phyloP scores from a whole-genome alignment of 2,797 vertebrate species.

The Garrulus glandarius region DNA sequence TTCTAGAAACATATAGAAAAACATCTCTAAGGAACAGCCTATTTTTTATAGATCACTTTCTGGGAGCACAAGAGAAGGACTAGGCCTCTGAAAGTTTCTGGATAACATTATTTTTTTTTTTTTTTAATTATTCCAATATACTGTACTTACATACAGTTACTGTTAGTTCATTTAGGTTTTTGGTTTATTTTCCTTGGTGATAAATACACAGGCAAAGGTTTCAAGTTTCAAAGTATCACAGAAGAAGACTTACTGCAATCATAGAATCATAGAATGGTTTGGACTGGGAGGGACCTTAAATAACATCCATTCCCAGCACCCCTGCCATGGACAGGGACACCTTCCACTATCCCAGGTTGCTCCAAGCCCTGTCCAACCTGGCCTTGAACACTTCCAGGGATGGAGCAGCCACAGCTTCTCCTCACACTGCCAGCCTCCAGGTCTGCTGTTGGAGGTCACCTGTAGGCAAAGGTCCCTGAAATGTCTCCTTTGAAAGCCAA shows the following conservation, averaged over 20 bases:
- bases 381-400: not conserved
- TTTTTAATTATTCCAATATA: not conserved
- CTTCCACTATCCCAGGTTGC: not conserved
- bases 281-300: not conserved
- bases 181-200: not conserved
- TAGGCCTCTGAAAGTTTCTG: not conserved
- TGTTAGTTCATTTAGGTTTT: not conserved
- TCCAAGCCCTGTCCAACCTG: not conserved
- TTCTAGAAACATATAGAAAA: not conserved
- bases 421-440: not conserved
- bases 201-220: not conserved
- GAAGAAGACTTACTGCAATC: not conserved
- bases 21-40: not conserved
- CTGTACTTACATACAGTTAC: not conserved
- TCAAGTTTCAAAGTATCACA: not conserved
- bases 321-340: not conserved
- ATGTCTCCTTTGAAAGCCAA: not conserved
- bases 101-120: not conserved
- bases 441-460: not conserved
- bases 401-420: not conserved
- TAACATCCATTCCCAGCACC: not conserved
- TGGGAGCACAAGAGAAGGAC: not conserved
- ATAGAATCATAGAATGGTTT: not conserved
- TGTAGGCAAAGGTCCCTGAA: not conserved
- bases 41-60: not conserved